Evolutionary conservation across 2,797 vertebrate species (phyloP), one percentile per base, ranked within the genome.

Genomic region (Gambelia wislizenii): DNA sequence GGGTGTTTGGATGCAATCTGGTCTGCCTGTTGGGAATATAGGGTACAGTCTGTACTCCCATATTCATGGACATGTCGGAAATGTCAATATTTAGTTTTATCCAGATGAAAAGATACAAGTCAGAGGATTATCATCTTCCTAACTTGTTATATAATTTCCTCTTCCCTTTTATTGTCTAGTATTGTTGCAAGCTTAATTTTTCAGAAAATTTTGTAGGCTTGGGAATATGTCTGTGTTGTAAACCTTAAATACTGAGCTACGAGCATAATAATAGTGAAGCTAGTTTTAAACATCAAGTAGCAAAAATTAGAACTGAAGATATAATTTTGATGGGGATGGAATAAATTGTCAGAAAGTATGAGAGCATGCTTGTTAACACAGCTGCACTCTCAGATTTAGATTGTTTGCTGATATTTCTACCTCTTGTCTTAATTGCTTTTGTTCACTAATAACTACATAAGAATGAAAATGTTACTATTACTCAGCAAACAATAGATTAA

Each of bases 271-370:
- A 90, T 93, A 87, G 85, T 83, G 93, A 95, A 93, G 91, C 87
- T 94, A 90, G 56, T 89, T 96, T 95, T 94, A 94, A 94, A 95
- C 4, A 1, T 89, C 90, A 94, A 96, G 92, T 93, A 92, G 83
- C 93, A 94, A 96, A 76, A 44, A 30, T 89, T 89, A 10, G 1
- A 96, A 96, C 93, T 96, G 95, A 94, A 96, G 95, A 92, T 96
- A 89, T 95, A 94, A 95, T 95, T 95, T 93, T 97, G 96, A 95
- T 96, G 96, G 96, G 85, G 89, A 93, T 93, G 89, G 93, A 93
- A 90, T 93, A 90, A 93, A 92, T 93, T 95, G 95, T 95, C 94
- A 94, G 94, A 95, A 96, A 92, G 30, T 54, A 94, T 96, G 95
- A 93, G 87, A 92, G 95, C 94, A 94, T 91, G 91, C 93, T 95